These are phyloP conservation scores for Engystomops pustulosus DNA, from an alignment of 2,113 vertebrate genomes.

Conservation along the genomic window DNA sequence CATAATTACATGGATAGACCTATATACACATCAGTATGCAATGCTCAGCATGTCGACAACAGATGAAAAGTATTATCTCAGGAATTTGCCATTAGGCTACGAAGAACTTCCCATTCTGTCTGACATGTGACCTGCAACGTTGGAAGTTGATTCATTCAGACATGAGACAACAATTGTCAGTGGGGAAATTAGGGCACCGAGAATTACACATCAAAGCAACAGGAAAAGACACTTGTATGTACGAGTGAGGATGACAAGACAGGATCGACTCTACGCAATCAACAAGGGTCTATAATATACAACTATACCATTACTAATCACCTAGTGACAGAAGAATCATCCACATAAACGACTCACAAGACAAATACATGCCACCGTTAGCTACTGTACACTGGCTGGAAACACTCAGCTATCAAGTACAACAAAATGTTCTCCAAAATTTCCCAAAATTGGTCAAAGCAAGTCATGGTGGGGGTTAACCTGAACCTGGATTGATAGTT, in stretches of 20 bases:
- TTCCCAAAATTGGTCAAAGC: no score
- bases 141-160: slow-evolving; percentile 76
- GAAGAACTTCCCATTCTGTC: slow-evolving; percentile 68
- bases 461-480: no score
- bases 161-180: slow-evolving; percentile 69
- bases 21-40: neutral
- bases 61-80: neutral
- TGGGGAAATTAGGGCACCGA: slow-evolving; percentile 70
- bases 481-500: no score
- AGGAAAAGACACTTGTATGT: slow-evolving; percentile 69
- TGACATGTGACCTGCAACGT: slow-evolving; percentile 74
- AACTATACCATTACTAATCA: neutral
- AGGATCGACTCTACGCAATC: neutral
- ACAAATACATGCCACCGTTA: no score
- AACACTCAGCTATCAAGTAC: no score
- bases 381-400: no score
- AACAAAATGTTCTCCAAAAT: no score
- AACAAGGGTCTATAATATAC: neutral
- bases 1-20: neutral
- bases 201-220: slow-evolving; percentile 67
- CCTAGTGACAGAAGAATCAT: no score
- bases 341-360: no score
- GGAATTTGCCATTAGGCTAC: slow-evolving; percentile 65
- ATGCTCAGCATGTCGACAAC: neutral
- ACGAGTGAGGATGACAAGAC: neutral